Percentiles rank a stretch among this genome's conserved stretches.
These are phyloP conservation scores for Sitophilus oryzae DNA, from an alignment of 1,140 invertebrate genomes.

Conservation along the genomic window DNA sequence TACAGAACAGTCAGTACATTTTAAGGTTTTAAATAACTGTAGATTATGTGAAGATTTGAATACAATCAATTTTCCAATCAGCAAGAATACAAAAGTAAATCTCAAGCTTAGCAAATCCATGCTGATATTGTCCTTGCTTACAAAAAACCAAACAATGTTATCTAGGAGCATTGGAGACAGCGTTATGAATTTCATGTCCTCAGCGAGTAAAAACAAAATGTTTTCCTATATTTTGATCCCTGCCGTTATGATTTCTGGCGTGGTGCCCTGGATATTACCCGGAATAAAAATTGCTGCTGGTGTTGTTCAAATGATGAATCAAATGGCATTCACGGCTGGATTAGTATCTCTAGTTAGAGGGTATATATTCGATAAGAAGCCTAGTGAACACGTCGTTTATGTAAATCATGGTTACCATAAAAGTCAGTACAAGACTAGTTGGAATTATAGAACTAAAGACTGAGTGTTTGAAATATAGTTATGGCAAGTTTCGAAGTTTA, in stretches of 20 bases:
- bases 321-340: constrained; percentile 38
- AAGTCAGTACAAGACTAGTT: not conserved
- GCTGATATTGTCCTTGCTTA: no score
- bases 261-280: constrained; percentile 41
- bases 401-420: constrained; percentile 40
- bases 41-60: no score
- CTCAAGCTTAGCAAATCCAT: no score
- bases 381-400: constrained; percentile 39
- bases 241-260: constrained; percentile 36
- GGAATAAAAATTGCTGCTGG: constrained; percentile 38
- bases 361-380: constrained; percentile 39
- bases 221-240: constrained; percentile 36
- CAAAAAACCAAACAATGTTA: not conserved
- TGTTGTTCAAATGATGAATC: constrained; percentile 38
- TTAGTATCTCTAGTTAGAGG: constrained; percentile 35
- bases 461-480: no score
- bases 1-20: no score
- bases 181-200: constrained; percentile 18
- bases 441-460: no score
- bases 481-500: no score
- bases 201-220: constrained; percentile 17
- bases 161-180: constrained; percentile 15
- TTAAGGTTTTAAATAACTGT: no score
- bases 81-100: no score
- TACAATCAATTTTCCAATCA: no score